phyloP scores from a whole-genome alignment of 2,797 vertebrate genomes.

The Urophycis tenuis region DNA sequence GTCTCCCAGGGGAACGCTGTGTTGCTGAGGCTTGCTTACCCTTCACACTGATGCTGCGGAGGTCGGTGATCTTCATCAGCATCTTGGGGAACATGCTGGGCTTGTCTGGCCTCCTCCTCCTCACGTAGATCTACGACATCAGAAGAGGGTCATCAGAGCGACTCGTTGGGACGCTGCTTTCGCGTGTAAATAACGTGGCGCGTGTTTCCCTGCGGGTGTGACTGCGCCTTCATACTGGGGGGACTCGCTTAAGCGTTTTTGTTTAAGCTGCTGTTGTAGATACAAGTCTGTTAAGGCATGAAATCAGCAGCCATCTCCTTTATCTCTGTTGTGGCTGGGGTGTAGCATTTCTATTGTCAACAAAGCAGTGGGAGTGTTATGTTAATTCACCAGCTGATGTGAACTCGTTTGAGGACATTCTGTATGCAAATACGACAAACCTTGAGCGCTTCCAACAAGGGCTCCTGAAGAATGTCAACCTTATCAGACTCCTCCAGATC shows the following conservation, averaged over 20 bases:
- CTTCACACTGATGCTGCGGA: slow-evolving; percentile 95
- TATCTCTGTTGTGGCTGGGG: not conserved
- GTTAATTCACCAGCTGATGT: not conserved
- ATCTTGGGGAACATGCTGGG: slow-evolving; percentile 99
- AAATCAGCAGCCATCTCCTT: not conserved
- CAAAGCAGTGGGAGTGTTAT: not conserved
- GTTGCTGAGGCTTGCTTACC: slow-evolving; percentile 69
- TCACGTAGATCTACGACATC: slow-evolving; percentile 76
- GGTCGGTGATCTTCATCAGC: slow-evolving; percentile 98
- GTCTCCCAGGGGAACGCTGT: too few relatives aligned
- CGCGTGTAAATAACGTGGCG: not conserved
- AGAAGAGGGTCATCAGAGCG: not conserved
- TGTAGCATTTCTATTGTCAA: not conserved
- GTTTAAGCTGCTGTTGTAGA: not conserved
- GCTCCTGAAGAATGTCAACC: slow-evolving; percentile 92
- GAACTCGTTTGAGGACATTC: not conserved
- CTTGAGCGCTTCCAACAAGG: slow-evolving; percentile 89
- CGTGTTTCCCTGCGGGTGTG: not conserved
- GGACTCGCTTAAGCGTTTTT: not conserved
- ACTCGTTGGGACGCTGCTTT: not conserved
- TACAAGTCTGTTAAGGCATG: not conserved
- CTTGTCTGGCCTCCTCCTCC: slow-evolving; percentile 89
- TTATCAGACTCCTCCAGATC: slow-evolving; percentile 88
- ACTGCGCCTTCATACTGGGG: not conserved
- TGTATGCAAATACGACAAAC: slow-evolving; percentile 29